Base-by-base conservation (phyloP, 2,888 invertebrate genomes). In the Coleophora flavipennella region DNA sequence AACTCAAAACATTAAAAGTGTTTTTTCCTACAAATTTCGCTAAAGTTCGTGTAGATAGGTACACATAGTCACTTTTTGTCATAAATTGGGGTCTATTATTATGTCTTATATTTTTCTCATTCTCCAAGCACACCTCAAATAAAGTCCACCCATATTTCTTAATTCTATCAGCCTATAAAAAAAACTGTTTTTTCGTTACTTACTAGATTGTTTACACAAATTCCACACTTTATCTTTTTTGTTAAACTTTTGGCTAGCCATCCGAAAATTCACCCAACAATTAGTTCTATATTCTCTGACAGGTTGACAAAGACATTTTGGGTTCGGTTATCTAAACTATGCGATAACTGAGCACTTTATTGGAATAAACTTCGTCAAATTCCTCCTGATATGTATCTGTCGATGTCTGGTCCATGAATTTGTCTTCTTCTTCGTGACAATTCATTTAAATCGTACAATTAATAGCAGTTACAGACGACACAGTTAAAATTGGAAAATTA, bases 401-500 rank as follows among this genome's bases (percentile, higher is more conserved):
- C 3, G 20, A 20, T 20, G 3, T 20, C 20, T 20, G n/a, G n/a
- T n/a, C n/a, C n/a, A n/a, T n/a, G n/a, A n/a, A n/a, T n/a, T n/a
- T n/a, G n/a, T n/a, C n/a, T n/a, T 29, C 29, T 29, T 3, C 29
- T 29, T 3, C 8, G 8, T 11, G 4, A 29, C 11, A 8, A 29
- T 6, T 6, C 4, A 8, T 11, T 3, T 8, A 3, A n/a, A 8
- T 8, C 2, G 29, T n/a, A 29, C 4, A 29, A 29, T 29, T 29
- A 29, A 29, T 29, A 29, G 11, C 11, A 2, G 3, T 3, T 3
- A 6, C 29, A n/a, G 29, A 29, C 29, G 29, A 29, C 8, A 29
- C 8, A 6, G 29, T 29, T 8, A 29, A 29, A 3, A 29, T 29
- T 29, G 26, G 10, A 11, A 45, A 35, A 34, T 41, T 35, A 38